These are phyloP conservation scores for Hyaena hyaena DNA, from an alignment of 2,113 vertebrate species.

Conservation along the genomic window DNA sequence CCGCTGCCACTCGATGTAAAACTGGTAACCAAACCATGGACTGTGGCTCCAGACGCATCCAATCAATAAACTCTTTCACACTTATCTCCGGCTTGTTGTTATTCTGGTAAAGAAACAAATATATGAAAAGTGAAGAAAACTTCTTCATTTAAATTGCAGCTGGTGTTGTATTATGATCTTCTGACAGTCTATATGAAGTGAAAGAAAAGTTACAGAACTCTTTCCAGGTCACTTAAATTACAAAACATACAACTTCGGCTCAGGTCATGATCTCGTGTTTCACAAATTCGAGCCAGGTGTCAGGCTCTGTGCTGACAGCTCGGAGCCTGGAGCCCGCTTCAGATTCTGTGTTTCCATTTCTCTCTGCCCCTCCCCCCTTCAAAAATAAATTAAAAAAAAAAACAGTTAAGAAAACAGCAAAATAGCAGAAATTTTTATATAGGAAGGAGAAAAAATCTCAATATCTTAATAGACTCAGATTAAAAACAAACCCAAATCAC, in stretches of 20 bases:
- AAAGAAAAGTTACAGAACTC: neutral
- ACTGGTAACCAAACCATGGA: conserved; percentile 99
- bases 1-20: conserved; percentile 96
- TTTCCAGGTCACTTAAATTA: neutral
- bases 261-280: too few relatives aligned
- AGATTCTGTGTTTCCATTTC: too few relatives aligned
- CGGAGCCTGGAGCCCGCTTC: too few relatives aligned
- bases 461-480: neutral
- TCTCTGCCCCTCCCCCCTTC: too few relatives aligned
- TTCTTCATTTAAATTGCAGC: neutral
- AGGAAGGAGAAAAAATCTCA: neutral
- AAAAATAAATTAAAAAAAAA: too few relatives aligned
- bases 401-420: too few relatives aligned
- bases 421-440: neutral
- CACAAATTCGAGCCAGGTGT: too few relatives aligned
- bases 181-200: neutral
- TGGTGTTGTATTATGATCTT: neutral
- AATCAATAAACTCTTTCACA: conserved; percentile 95
- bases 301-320: too few relatives aligned
- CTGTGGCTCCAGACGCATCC: conserved; percentile 98
- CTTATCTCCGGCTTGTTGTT: conserved; percentile 96
- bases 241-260: neutral
- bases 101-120: conserved; percentile 87
- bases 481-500: neutral
- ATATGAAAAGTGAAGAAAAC: neutral